A percentile compares a stretch with the other conserved stretches of the same genome.
These are phyloP conservation scores for Cynocephalus volans DNA, from an alignment of 2,113 vertebrate genomes.

Conservation along the genomic window DNA sequence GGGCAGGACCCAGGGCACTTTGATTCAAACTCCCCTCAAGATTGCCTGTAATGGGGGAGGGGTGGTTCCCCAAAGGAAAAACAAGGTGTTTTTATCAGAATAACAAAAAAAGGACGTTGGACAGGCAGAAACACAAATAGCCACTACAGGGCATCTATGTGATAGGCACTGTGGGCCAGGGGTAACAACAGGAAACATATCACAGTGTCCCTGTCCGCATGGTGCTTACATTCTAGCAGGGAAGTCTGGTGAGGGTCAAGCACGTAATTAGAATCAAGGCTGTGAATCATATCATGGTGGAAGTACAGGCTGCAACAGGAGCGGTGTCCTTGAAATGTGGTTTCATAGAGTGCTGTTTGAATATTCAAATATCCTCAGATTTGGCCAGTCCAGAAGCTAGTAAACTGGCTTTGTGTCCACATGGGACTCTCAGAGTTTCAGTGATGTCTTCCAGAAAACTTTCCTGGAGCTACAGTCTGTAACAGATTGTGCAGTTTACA, in stretches of 20 bases:
- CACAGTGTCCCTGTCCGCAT: neutral
- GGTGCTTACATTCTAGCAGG: neutral
- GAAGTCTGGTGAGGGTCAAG: neutral
- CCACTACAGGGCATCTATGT: neutral
- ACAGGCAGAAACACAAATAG: neutral
- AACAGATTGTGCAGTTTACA: neutral
- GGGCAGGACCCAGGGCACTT: neutral
- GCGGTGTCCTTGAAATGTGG: neutral
- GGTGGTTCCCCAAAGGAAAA: neutral
- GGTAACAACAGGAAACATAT: neutral
- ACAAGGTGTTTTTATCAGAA: neutral
- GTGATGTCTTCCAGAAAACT: slow-evolving; percentile 4
- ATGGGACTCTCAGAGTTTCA: neutral
- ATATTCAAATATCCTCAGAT: neutral
- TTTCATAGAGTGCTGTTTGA: neutral
- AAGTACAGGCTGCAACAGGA: neutral
- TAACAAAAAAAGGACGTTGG: neutral
- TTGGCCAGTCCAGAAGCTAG: neutral
- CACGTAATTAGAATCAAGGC: neutral
- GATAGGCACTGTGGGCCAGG: neutral
- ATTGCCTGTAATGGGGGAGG: neutral
- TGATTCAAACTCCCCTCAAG: neutral
- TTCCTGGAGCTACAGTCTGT: neutral
- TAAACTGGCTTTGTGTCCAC: neutral
- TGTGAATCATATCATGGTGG: fast-evolving